Percentiles rank a stretch among this genome's conserved stretches.
These are phyloP conservation scores for Coluber constrictor DNA, from an alignment of 2,797 vertebrate genomes.

Conservation along the genomic window DNA sequence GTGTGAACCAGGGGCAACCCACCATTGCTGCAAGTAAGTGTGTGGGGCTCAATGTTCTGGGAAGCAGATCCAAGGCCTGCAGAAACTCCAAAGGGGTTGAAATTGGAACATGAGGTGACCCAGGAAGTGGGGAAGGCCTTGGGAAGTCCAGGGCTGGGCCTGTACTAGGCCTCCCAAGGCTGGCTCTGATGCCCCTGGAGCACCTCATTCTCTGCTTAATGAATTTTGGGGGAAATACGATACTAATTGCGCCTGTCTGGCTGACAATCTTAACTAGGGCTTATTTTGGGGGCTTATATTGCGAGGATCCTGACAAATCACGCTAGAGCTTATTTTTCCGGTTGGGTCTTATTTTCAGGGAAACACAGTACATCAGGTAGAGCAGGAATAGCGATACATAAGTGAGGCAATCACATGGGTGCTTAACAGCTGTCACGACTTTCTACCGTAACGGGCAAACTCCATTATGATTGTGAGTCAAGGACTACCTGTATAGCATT, in stretches of 20 bases:
- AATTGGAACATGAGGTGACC: neutral
- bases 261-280: no score
- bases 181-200: no score
- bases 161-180: no score
- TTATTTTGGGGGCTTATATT: no score
- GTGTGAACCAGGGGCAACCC: no score
- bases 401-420: neutral
- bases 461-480: neutral
- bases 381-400: neutral
- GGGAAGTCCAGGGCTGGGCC: neutral
- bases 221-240: neutral
- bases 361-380: neutral
- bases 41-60: neutral
- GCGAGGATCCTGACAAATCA: no score
- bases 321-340: no score
- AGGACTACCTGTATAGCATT: neutral
- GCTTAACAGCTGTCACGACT: neutral
- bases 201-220: neutral
- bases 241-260: no score
- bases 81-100: neutral
- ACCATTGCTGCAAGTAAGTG: no score
- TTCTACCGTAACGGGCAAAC: neutral
- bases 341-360: no score
- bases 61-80: neutral
- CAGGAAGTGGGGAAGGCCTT: neutral